Base-by-base conservation (phyloP, 2,113 vertebrate genomes). In the Hypocryptadius cinnamomeus region DNA sequence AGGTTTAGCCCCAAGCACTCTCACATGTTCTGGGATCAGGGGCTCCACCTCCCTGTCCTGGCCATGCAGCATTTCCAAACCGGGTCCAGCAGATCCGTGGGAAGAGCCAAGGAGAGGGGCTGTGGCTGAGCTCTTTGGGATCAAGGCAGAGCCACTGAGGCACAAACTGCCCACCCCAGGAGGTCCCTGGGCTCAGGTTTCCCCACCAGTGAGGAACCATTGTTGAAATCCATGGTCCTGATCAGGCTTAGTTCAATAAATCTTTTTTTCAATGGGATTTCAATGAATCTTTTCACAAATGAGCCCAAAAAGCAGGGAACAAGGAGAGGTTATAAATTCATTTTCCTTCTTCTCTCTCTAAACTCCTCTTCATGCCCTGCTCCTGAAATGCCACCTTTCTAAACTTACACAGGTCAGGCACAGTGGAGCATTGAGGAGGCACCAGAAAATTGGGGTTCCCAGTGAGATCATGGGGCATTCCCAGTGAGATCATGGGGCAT, bases 351-450 rank as follows among this genome's bases (percentile, higher is more conserved):
- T 18, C 9, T 74, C 7, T 80, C 23, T n/a, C 39, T 42, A 84
- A 63, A 74, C 24, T 69, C 21, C 7, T 78, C 25, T 51, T 27
- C 61, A 56, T 47, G 23, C 22, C 22, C 27, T 60, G 30, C 53
- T 51, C 24, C 57, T 76, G 61, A 42, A 81, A 61, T 60, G 23
- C 10, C 15, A 13, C 61, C 27, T 42, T 27, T 24, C 59, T 12
- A 82, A 15, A 61, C 18, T 66, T 56, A n/a, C 45, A 31, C 0
- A 0, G 39, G 17, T 27, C 23, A n/a, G 66, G 20, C 21, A 31
- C 50, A 10, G n/a, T 24, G 33, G 40, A 42, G 42, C 1, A 0
- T 2, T n/a, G 33, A 27, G 42, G 57, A 56, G 56, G 30, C 18
- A 61, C 8, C 3, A 33, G 2, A 20, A 53, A 39, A 4, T 3